These are phyloP conservation scores for Meloidogyne chitwoodi DNA, from an alignment of 1,140 invertebrate genomes.

Conservation along the genomic window DNA sequence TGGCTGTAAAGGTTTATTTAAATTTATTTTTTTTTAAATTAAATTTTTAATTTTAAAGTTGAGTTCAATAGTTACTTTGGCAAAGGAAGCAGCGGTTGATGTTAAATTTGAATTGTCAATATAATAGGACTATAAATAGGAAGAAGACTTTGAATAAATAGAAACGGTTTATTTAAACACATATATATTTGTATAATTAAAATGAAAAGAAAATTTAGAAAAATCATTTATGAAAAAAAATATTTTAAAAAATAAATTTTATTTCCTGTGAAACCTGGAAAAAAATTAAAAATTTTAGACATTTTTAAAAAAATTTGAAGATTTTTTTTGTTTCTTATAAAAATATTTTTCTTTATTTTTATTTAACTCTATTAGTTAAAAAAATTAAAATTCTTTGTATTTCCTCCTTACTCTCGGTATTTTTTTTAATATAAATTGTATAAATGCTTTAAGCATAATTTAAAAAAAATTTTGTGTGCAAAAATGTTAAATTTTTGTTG, in stretches of 20 bases:
- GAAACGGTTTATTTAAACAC: neutral
- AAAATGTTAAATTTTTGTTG: neutral
- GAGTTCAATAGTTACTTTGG: conserved; percentile 60
- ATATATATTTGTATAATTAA: neutral
- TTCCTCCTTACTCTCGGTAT: neutral
- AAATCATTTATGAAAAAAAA: no score
- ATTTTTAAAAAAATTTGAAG: no score
- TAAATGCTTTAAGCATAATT: neutral
- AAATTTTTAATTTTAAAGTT: conserved; percentile 72
- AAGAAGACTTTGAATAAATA: no score
- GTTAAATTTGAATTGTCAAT: conserved; percentile 93
- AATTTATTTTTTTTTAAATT: conserved; percentile 20
- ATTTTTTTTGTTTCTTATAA: neutral
- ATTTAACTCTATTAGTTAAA: neutral
- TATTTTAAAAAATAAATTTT: no score
- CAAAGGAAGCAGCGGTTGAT: conserved; percentile 66
- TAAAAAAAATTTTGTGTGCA: neutral
- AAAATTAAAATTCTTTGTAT: neutral
- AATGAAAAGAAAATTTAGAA: neutral
- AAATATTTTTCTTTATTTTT: neutral
- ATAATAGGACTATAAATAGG: no score
- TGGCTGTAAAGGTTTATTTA: conserved; percentile 40
- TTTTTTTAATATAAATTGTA: neutral
- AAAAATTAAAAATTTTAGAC: no score
- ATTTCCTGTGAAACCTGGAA: no score